Evolutionary conservation across 2,888 invertebrate genomes (phyloP).

Genomic region (Horisme vitalbata): DNA sequence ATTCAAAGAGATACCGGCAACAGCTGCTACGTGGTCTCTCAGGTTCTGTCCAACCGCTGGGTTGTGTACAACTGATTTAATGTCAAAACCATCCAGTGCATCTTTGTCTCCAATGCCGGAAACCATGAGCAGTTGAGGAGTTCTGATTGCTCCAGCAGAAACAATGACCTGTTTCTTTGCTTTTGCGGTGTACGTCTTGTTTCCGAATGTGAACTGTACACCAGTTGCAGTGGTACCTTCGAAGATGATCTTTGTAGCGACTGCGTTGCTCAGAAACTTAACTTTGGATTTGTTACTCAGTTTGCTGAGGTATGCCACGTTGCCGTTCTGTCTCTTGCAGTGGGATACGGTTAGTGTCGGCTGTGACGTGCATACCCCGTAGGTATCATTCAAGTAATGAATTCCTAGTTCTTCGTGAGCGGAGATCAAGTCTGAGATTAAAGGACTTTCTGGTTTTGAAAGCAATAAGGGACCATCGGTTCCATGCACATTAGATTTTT

Average conservation of each 20-base stretch:
- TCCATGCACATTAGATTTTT: constrained; percentile 7
- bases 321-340: neutral
- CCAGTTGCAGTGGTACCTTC: constrained; percentile 46
- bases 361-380: neutral
- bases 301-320: neutral
- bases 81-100: constrained; percentile 36
- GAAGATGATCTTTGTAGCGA: constrained; percentile 29
- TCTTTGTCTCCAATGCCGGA: constrained; percentile 51
- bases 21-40: constrained; percentile 25
- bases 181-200: constrained; percentile 27
- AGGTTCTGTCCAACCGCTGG: constrained; percentile 27
- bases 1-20: neutral
- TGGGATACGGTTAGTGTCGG: constrained; percentile 3
- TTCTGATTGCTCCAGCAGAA: constrained; percentile 46
- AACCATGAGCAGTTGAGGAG: constrained; percentile 47
- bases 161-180: constrained; percentile 47
- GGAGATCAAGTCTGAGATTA: neutral
- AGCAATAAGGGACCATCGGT: constrained; percentile 4
- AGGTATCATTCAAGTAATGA: neutral
- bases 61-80: constrained; percentile 30
- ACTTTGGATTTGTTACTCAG: neutral
- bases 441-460: neutral
- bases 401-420: constrained; percentile 6
- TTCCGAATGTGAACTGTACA: constrained; percentile 33
- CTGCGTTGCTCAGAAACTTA: neutral